Evolutionary conservation across 2,797 vertebrate genomes (phyloP).

Genomic region (Microhierax caerulescens): DNA sequence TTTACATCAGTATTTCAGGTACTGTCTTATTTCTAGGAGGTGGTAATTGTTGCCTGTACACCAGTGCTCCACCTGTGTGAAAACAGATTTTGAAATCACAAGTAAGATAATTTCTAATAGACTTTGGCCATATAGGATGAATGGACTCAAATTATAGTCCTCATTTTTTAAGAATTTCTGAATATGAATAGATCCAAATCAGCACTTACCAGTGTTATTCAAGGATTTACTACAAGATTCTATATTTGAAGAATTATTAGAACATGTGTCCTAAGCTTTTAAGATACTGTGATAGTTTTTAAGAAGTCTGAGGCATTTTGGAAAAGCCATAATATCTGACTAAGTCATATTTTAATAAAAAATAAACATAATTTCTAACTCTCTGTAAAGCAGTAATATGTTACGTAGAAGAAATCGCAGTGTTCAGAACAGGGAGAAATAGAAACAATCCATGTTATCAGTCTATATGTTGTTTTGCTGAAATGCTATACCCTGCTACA

Average conservation of each 20-base stretch:
- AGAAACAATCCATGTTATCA: not conserved
- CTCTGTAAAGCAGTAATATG: not conserved
- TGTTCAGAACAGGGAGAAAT: not conserved
- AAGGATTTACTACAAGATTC: not conserved
- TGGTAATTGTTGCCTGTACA: not conserved
- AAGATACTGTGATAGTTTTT: not conserved
- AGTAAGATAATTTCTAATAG: not conserved
- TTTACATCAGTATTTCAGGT: not conserved
- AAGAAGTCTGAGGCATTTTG: not conserved
- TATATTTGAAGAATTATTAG: not conserved
- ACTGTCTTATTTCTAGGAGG: not conserved
- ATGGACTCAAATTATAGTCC: not conserved
- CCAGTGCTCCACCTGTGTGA: not conserved
- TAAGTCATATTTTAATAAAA: not conserved
- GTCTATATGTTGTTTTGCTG: not conserved
- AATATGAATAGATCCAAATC: not conserved
- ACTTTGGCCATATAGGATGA: not conserved
- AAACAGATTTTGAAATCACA: not conserved
- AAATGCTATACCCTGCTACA: not conserved
- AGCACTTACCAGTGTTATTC: not conserved
- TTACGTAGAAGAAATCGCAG: not conserved
- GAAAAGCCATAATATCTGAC: not conserved
- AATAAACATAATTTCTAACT: not conserved
- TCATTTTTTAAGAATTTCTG: not conserved
- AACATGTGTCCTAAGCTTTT: not conserved